phyloP scores from a whole-genome alignment of 2,888 invertebrate genomes.

The Syrphus vitripennis region DNA sequence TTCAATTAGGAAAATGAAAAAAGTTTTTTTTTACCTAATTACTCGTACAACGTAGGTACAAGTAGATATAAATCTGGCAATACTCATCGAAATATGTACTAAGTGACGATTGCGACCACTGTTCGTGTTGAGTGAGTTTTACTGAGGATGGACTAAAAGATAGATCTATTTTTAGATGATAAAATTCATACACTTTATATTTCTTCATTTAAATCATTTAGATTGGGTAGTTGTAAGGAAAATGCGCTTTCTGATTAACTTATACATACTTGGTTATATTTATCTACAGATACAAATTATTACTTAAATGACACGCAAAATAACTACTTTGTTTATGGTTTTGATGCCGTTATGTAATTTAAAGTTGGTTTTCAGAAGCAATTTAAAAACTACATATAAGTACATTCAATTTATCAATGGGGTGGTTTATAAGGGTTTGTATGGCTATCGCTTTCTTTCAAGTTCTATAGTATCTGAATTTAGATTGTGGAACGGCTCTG shows the following conservation, averaged over 20 bases:
- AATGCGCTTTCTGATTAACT: conserved; percentile 20
- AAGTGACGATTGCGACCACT: background rate
- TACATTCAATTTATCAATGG: background rate
- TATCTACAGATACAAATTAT: background rate
- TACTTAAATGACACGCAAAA: background rate
- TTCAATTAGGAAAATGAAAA: no score
- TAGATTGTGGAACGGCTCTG: no score
- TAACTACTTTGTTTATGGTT: background rate
- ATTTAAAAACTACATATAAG: no score
- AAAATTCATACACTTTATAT: background rate
- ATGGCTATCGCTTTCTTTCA: background rate
- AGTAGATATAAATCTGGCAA: no score
- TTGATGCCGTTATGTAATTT: background rate
- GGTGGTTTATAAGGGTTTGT: background rate
- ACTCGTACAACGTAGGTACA: no score
- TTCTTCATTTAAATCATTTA: conserved; percentile 4
- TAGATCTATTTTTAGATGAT: background rate
- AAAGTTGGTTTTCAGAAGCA: background rate
- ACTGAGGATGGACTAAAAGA: background rate
- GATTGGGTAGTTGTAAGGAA: conserved; percentile 9
- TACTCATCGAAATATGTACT: background rate
- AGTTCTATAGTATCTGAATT: background rate
- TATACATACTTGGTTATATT: no score
- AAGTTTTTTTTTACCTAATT: no score
- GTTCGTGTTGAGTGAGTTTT: background rate